These are phyloP conservation scores for Drosophila phalerata DNA, from an alignment of 2,888 invertebrate species.

Conservation along the genomic window DNA sequence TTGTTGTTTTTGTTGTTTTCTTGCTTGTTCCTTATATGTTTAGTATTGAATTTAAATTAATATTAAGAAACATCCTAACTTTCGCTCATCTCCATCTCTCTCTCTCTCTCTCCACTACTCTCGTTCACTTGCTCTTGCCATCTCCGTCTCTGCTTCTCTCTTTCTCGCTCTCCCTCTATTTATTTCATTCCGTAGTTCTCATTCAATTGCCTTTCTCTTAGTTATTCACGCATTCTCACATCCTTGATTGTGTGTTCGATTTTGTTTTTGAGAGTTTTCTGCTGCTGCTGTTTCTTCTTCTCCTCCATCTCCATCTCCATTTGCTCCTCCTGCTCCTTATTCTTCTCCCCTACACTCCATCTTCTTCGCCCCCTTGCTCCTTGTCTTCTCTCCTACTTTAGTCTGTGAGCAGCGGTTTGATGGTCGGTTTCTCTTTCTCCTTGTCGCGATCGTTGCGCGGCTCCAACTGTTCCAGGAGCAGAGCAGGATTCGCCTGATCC, in stretches of 20 bases:
- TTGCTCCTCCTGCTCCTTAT: not conserved
- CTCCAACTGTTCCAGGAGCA: constrained; percentile 83
- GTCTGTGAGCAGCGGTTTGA: constrained; percentile 83
- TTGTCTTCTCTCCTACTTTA: constrained; percentile 50
- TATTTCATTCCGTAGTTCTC: not conserved
- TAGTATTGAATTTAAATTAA: constrained; percentile 77
- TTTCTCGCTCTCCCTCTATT: not conserved
- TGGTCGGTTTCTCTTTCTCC: constrained; percentile 84
- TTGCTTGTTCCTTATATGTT: constrained; percentile 53
- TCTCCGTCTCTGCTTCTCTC: not conserved
- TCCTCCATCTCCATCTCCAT: not conserved
- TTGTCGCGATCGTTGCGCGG: constrained; percentile 83
- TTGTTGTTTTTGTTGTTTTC: constrained; percentile 33
- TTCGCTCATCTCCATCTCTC: constrained; percentile 9
- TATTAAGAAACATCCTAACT: constrained; percentile 72
- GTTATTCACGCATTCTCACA: not conserved
- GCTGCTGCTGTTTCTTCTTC: constrained; percentile 10
- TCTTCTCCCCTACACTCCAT: not conserved
- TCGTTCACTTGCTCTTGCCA: not conserved
- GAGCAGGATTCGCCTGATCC: constrained; percentile 83
- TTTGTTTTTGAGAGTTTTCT: constrained; percentile 10
- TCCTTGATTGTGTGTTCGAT: not conserved
- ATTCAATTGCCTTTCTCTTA: not conserved
- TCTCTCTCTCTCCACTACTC: not conserved
- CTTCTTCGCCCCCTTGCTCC: not conserved